phyloP scores from a whole-genome alignment of 2,888 invertebrate species.

The Sisyra nigra region DNA sequence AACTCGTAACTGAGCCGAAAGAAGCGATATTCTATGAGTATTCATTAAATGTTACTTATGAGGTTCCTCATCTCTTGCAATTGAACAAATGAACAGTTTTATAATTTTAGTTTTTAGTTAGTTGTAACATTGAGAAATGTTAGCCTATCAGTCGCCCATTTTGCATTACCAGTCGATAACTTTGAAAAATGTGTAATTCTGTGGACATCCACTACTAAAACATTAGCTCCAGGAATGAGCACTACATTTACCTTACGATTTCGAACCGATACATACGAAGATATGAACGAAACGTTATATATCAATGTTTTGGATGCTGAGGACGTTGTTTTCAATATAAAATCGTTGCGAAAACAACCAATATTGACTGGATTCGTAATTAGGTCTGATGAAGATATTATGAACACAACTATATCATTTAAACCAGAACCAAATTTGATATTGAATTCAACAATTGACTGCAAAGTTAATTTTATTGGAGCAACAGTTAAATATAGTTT shows the following conservation, averaged over 20 bases:
- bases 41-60: constrained; percentile 1
- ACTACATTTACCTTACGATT: constrained; percentile 21
- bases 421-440: constrained; percentile 12
- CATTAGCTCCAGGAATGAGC: constrained; percentile 27
- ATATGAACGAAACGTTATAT: constrained; percentile 20
- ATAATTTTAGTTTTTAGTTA: not conserved
- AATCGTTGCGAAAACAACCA: not conserved
- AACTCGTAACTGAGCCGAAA: constrained; percentile 1
- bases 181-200: not conserved
- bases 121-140: constrained; percentile 1
- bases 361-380: constrained; percentile 3
- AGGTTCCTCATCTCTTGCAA: no score
- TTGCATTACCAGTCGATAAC: not conserved
- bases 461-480: constrained; percentile 26
- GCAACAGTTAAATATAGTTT: constrained; percentile 19
- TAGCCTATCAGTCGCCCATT: not conserved
- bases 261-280: constrained; percentile 19
- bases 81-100: not conserved
- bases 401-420: not conserved
- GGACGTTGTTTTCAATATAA: constrained; percentile 14
- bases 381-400: not conserved
- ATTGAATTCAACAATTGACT: constrained; percentile 25
- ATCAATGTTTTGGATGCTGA: constrained; percentile 22
- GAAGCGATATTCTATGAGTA: constrained; percentile 2
- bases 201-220: not conserved